A percentile compares a stretch with the other conserved stretches of the same genome.
phyloP scores from a whole-genome alignment of 2,797 vertebrate species.

The Leptoclinus maculatus region DNA sequence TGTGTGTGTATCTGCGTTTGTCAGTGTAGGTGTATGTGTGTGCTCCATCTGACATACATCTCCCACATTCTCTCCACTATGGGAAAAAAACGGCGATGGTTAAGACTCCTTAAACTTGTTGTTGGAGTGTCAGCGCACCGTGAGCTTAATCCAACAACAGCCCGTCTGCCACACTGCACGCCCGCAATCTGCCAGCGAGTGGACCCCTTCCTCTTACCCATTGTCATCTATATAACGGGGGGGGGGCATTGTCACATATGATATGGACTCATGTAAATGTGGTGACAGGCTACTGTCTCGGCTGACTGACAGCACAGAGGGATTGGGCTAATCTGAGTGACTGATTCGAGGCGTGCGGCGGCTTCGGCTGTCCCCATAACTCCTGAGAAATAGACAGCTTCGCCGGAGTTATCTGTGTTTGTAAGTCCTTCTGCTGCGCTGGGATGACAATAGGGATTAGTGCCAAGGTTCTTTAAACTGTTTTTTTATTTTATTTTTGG shows the following conservation, averaged over 20 bases:
- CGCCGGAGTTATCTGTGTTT: constrained; percentile 83
- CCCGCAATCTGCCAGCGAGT: constrained; percentile 57
- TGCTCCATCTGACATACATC: constrained; percentile 68
- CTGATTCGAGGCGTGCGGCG: constrained; percentile 75
- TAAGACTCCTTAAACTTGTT: constrained; percentile 79
- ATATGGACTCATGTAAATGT: constrained; percentile 81
- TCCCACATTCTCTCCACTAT: constrained; percentile 60
- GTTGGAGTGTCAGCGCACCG: constrained; percentile 68
- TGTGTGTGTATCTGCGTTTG: constrained; percentile 21
- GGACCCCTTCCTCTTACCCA: constrained; percentile 71
- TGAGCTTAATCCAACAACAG: constrained; percentile 80
- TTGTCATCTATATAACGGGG: constrained; percentile 69
- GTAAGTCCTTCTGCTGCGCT: constrained; percentile 85
- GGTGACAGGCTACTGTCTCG: constrained; percentile 80
- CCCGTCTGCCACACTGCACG: constrained; percentile 54
- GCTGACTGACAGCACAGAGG: constrained; percentile 80
- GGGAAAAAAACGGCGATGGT: constrained; percentile 42
- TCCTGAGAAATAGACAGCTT: constrained; percentile 83
- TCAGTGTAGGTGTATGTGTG: constrained; percentile 48
- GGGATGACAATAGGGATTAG: constrained; percentile 89
- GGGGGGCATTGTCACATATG: constrained; percentile 74
- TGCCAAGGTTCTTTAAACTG: constrained; percentile 85
- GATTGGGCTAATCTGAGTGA: constrained; percentile 86
- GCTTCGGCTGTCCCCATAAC: constrained; percentile 79
- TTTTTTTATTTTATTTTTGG: constrained; percentile 77